Percentiles rank a stretch among this genome's conserved stretches.
Evolutionary conservation across 2,888 invertebrate genomes (phyloP).

Genomic region (Tetanocera ferruginea): DNA sequence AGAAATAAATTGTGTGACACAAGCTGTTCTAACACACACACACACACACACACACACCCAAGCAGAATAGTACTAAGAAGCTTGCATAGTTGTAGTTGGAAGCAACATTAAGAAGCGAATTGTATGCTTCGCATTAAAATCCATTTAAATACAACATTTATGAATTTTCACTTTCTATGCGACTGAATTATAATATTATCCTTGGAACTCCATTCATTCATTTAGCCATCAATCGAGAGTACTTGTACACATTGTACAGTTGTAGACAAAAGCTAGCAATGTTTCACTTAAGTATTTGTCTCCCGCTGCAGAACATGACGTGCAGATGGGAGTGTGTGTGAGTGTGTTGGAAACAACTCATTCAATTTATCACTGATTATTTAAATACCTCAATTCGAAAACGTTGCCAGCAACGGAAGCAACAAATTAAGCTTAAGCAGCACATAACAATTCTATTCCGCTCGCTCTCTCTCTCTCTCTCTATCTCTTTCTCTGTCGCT

Average conservation of each 20-base stretch:
- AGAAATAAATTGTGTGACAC: background rate
- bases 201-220: background rate
- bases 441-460: no score
- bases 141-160: conserved; percentile 12
- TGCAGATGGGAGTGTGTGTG: no score
- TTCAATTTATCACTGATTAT: no score
- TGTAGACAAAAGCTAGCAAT: background rate
- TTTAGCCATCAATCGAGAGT: background rate
- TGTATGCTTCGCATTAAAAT: background rate
- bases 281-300: background rate
- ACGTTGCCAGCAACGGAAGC: no score
- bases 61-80: background rate
- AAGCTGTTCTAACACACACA: background rate
- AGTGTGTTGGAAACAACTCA: no score
- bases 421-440: no score
- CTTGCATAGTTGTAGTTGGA: background rate
- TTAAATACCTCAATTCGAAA: no score
- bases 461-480: no score
- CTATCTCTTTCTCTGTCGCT: no score
- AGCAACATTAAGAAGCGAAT: background rate
- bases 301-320: background rate
- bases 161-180: background rate
- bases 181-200: background rate
- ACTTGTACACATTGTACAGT: background rate
- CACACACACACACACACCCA: background rate